Conservation (phyloP, 2,888 invertebrate species). For the Uropetala carovei region DNA sequence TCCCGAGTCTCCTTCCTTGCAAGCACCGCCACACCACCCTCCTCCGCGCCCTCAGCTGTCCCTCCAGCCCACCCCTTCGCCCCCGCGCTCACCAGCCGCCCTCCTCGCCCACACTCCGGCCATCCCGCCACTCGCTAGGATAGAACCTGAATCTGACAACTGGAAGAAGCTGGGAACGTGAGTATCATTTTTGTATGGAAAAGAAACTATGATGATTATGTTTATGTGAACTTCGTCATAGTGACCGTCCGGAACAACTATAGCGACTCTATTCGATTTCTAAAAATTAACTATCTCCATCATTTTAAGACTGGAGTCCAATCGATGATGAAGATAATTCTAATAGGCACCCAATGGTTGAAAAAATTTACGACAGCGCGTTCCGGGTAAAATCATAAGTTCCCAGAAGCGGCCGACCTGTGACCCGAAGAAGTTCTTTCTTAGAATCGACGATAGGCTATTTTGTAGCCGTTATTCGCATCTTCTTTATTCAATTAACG, state of each 20-base stretch:
- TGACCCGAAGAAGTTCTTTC: too few relatives aligned
- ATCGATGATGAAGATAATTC: too few relatives aligned
- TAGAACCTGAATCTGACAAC: constrained; percentile 71
- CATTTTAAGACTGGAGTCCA: too few relatives aligned
- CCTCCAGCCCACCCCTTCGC: not conserved
- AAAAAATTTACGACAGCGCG: too few relatives aligned
- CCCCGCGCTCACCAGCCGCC: not conserved
- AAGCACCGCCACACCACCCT: not conserved
- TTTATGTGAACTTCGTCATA: not conserved
- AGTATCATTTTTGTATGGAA: constrained; percentile 66
- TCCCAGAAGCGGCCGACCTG: too few relatives aligned
- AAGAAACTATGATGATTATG: not conserved
- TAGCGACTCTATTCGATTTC: not conserved
- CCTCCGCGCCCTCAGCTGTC: not conserved
- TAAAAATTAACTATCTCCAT: too few relatives aligned
- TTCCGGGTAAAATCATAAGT: too few relatives aligned
- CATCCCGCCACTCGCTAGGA: constrained; percentile 71
- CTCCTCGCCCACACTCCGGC: not conserved
- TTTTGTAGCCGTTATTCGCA: too few relatives aligned
- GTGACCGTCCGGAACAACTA: not conserved
- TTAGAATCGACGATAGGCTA: too few relatives aligned
- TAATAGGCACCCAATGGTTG: too few relatives aligned
- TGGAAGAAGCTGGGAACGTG: constrained; percentile 72
- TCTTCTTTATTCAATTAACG: too few relatives aligned
- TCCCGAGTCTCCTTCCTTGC: not conserved